Evolutionary conservation across 2,113 vertebrate genomes (phyloP).

Genomic region (Struthidea cinerea): DNA sequence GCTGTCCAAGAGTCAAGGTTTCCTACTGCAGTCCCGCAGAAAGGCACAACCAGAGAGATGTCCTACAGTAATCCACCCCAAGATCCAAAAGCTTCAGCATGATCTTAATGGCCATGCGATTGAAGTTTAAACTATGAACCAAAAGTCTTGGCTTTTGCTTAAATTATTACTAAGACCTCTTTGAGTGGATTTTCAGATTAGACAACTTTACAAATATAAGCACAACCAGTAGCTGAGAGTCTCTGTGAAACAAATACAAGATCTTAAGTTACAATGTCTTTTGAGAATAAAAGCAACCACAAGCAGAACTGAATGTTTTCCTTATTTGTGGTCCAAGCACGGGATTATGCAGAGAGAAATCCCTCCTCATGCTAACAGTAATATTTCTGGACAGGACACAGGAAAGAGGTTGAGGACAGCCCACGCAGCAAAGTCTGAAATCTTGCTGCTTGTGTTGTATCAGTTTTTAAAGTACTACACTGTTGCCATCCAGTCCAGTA

Average conservation of each 20-base stretch:
- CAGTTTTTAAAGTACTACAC: neutral
- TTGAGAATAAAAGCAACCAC: neutral
- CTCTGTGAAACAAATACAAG: neutral
- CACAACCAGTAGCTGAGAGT: neutral
- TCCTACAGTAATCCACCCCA: neutral
- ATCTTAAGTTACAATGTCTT: neutral
- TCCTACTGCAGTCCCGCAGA: neutral
- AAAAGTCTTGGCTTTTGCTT: neutral
- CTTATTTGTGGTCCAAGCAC: neutral
- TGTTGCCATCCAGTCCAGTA: neutral
- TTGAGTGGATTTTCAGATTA: neutral
- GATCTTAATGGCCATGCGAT: neutral
- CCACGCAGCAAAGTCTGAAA: neutral
- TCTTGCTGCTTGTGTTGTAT: neutral
- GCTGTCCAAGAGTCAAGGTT: neutral
- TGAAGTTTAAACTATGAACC: neutral
- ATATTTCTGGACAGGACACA: neutral
- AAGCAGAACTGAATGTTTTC: neutral
- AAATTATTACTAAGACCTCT: neutral
- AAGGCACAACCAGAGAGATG: neutral
- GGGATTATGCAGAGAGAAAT: neutral
- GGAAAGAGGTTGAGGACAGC: neutral
- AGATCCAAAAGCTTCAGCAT: neutral
- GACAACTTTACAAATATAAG: neutral
- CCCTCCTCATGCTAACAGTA: neutral